These are phyloP conservation scores for Colostygia pectinataria DNA, from an alignment of 2,888 invertebrate species.

Conservation along the genomic window DNA sequence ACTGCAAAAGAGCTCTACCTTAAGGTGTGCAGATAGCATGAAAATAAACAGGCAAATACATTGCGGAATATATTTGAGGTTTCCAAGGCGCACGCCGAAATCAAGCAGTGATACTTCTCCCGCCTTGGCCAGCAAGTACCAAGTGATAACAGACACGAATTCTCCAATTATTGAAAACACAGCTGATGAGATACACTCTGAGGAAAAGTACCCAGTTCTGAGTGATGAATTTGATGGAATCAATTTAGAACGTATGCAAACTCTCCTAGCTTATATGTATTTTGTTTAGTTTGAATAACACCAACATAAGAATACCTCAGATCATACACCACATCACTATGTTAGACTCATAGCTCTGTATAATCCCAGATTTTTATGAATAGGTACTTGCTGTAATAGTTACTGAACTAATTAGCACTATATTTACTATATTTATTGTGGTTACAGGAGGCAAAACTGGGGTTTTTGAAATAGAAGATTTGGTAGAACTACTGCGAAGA, in stretches of 20 bases:
- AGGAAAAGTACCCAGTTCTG: slow-evolving; percentile 58
- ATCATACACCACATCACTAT: too few relatives aligned
- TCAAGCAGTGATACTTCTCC: slow-evolving; percentile 63
- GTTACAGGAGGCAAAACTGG: slow-evolving; percentile 90
- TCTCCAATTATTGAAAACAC: slow-evolving; percentile 88
- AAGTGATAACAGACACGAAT: slow-evolving; percentile 88
- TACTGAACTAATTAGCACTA: too few relatives aligned
- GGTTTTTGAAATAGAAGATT: slow-evolving; percentile 94
- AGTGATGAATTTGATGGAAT: slow-evolving; percentile 85
- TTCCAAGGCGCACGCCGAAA: slow-evolving; percentile 66
- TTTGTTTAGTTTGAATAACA: too few relatives aligned
- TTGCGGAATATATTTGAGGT: slow-evolving; percentile 59
- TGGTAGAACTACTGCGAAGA: slow-evolving; percentile 88
- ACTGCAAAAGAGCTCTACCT: slow-evolving; percentile 23
- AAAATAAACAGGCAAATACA: slow-evolving; percentile 58
- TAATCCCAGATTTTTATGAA: too few relatives aligned
- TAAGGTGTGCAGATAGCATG: slow-evolving; percentile 39
- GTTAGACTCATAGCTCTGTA: too few relatives aligned
- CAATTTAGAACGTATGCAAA: slow-evolving; percentile 80
- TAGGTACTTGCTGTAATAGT: too few relatives aligned
- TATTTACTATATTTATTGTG: neutral
- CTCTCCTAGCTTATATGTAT: neutral
- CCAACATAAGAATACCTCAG: too few relatives aligned
- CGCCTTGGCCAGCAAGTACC: slow-evolving; percentile 84
- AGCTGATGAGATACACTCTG: slow-evolving; percentile 83